Evolutionary conservation across 2,797 vertebrate genomes (phyloP).

Genomic region (Dallia pectoralis): DNA sequence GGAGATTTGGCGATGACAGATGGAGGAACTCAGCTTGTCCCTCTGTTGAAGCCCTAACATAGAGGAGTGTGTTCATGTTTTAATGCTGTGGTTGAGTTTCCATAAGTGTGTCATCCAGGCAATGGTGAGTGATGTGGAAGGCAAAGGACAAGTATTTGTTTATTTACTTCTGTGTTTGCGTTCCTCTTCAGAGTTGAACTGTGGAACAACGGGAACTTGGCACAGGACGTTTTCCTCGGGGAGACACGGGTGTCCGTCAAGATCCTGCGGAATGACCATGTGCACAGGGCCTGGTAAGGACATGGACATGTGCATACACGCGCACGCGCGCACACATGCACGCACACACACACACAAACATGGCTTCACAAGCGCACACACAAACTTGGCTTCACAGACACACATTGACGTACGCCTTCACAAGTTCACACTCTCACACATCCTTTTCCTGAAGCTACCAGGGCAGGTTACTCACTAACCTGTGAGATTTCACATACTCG

Average conservation of each 20-base stretch:
- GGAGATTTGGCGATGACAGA: too few relatives aligned
- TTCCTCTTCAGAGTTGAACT: conserved; percentile 87
- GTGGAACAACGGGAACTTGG: conserved; percentile 97
- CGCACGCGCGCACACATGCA: background rate
- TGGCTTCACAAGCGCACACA: background rate
- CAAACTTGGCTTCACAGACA: too few relatives aligned
- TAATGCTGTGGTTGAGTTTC: conserved; percentile 7
- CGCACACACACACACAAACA: background rate
- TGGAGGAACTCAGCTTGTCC: too few relatives aligned
- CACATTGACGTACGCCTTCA: too few relatives aligned
- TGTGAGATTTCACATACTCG: background rate
- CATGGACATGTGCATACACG: background rate
- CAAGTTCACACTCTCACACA: background rate
- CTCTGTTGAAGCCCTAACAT: background rate
- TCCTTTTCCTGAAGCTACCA: background rate
- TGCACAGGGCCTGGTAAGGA: conserved; percentile 91
- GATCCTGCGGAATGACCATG: conserved; percentile 83
- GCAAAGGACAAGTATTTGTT: background rate
- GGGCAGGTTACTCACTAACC: background rate
- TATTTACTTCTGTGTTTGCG: conserved; percentile 38
- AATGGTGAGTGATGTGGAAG: background rate
- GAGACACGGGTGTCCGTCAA: conserved; percentile 94
- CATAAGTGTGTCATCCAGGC: conserved; percentile 27
- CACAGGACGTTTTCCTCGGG: conserved; percentile 93
- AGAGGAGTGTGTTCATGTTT: conserved; percentile 3